A percentile compares a stretch with the other conserved stretches of the same genome.
phyloP scores from a whole-genome alignment of 2,888 invertebrate genomes.

The Siphlonurus alternatus region DNA sequence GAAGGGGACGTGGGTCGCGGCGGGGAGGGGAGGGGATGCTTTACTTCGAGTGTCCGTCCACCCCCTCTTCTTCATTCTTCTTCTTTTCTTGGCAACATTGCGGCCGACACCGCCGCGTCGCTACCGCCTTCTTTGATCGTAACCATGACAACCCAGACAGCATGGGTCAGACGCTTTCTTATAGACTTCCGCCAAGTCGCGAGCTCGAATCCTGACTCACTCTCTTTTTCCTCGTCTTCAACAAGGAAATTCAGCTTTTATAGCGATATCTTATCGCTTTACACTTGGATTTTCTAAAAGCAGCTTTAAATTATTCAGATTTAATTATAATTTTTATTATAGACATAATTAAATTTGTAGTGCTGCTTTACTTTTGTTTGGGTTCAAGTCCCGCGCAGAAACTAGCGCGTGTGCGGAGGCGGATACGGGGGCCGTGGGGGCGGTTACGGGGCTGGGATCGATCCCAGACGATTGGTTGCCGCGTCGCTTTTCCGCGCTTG shows the following conservation, averaged over 20 bases:
- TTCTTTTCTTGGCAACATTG: not conserved
- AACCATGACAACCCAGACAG: constrained; percentile 1
- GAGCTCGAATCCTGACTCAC: too few relatives aligned
- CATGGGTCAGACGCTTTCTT: not conserved
- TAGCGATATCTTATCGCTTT: too few relatives aligned
- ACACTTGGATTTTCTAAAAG: too few relatives aligned
- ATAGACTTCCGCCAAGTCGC: too few relatives aligned
- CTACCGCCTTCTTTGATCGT: not conserved
- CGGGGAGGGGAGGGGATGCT: not conserved
- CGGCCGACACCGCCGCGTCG: not conserved
- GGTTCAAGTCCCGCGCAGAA: too few relatives aligned
- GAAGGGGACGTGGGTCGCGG: not conserved
- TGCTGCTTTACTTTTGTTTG: too few relatives aligned
- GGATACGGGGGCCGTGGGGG: not conserved
- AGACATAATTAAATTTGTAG: too few relatives aligned
- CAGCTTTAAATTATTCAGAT: too few relatives aligned
- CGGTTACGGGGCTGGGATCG: not conserved
- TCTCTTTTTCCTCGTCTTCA: too few relatives aligned
- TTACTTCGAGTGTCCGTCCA: not conserved
- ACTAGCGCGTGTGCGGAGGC: too few relatives aligned
- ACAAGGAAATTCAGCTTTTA: too few relatives aligned
- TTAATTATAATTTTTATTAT: too few relatives aligned
- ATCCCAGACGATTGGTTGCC: not conserved
- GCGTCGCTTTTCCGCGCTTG: not conserved
- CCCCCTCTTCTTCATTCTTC: not conserved